A percentile compares a stretch with the other conserved stretches of the same genome.
These are phyloP conservation scores for Sarcophaga bullata DNA, from an alignment of 1,140 invertebrate genomes.

Conservation along the genomic window DNA sequence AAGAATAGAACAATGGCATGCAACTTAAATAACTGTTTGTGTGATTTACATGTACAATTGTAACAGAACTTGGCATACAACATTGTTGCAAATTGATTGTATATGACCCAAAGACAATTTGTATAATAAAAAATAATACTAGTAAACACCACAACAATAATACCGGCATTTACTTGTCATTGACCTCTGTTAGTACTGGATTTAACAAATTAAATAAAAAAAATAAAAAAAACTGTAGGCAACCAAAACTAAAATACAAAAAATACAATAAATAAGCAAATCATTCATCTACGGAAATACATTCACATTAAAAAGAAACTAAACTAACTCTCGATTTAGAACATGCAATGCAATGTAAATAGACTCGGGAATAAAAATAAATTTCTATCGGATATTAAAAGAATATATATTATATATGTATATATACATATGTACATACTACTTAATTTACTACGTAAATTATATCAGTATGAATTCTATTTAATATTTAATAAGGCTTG, in stretches of 20 bases:
- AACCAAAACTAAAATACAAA: background rate
- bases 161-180: background rate
- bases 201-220: background rate
- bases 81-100: background rate
- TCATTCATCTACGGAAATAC: background rate
- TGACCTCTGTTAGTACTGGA: slow-evolving; percentile 8
- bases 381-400: no score
- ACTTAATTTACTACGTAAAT: no score
- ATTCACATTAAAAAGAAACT: background rate
- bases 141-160: background rate
- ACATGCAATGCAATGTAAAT: background rate
- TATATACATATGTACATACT: no score
- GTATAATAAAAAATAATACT: background rate
- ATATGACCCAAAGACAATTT: slow-evolving; percentile 13
- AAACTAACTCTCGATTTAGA: background rate
- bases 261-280: background rate
- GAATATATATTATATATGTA: no score
- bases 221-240: background rate
- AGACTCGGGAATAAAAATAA: background rate
- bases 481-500: no score
- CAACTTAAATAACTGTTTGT: slow-evolving; percentile 10
- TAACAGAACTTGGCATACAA: slow-evolving; percentile 3
- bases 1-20: background rate
- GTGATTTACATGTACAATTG: background rate
- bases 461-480: no score